Evolutionary conservation across 2,797 vertebrate genomes (phyloP), one percentile per base, ranked within the genome.

Genomic region (Orestias chungarensis): DNA sequence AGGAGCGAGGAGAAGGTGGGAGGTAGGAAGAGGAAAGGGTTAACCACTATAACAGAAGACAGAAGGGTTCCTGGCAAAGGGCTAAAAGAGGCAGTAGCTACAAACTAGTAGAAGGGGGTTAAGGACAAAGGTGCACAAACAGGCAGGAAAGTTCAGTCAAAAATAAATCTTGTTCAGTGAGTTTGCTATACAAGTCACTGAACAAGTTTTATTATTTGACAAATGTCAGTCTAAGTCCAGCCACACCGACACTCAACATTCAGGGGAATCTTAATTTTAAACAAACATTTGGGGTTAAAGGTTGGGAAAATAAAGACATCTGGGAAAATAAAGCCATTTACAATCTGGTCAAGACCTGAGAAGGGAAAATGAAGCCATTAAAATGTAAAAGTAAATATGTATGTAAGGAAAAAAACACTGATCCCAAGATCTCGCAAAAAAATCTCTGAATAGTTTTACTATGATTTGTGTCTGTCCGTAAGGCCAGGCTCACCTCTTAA

Each of bases 1-100:
- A 96, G 97, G 95, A 96, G 96, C 95, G 93, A 81, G 81, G 83
- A 74, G 81, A 79, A 73, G 86, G 57, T 52, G 75, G 71, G 80
- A 85, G 80, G 83, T 31, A 69, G 82, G 88, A 85, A 89, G 79
- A 91, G 87, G 90, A 89, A 86, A 92, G 90, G 90, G 87, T 93
- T 93, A 93, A 91, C 81, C 85, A 91, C 84, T 61, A 72, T 74
- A 86, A 88, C 89, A 91, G 88, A 76, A 92, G 86, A 90, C 82
- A 90, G 86, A 84, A 80, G 87, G 91, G 85, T 93, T 90, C 89
- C 79, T 88, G 85, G 80, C 82, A 87, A 85, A 83, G 84, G 86
- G 86, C 89, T 88, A 83, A 84, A 55, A 81, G 76, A 73, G 75
- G 76, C 68, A 82, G 83, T 74, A n/a, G n/a, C n/a, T n/a, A 71